Evolutionary conservation across 2,797 vertebrate genomes (phyloP).

Genomic region (Sebastes umbrosus): DNA sequence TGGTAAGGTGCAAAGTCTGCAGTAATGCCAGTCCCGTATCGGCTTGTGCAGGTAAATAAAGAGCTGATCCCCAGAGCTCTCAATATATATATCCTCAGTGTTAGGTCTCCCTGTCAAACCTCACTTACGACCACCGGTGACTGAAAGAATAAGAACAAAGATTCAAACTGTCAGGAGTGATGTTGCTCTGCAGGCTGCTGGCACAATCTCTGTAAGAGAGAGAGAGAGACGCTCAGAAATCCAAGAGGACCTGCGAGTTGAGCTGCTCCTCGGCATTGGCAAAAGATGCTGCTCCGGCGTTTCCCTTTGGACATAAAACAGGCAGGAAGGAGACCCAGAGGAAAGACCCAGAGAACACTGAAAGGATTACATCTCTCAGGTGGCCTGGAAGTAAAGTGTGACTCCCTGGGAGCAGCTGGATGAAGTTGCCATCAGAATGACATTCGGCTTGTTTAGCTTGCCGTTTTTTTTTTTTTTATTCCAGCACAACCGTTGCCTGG

Average conservation of each 20-base stretch:
- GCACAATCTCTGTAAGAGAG: constrained; percentile 32
- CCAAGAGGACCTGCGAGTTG: constrained; percentile 48
- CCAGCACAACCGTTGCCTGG: not conserved
- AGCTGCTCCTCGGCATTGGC: constrained; percentile 36
- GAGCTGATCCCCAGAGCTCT: constrained; percentile 33
- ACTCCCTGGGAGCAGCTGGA: constrained; percentile 16
- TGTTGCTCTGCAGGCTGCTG: constrained; percentile 37
- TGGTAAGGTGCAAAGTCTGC: constrained; percentile 10
- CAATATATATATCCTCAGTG: constrained; percentile 16
- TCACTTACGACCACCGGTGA: constrained; percentile 15
- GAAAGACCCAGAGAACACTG: constrained; percentile 17
- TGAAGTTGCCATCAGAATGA: constrained; percentile 4
- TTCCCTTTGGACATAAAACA: constrained; percentile 41
- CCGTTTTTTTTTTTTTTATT: not conserved
- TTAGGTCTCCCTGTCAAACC: constrained; percentile 40
- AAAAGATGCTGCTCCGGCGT: constrained; percentile 26
- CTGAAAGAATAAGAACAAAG: constrained; percentile 41
- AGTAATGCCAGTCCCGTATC: constrained; percentile 8
- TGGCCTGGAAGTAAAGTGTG: constrained; percentile 23
- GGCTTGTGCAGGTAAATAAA: constrained; percentile 36
- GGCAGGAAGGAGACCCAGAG: constrained; percentile 27
- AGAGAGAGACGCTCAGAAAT: constrained; percentile 29
- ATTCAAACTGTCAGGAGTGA: constrained; percentile 25
- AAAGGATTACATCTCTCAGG: constrained; percentile 43
- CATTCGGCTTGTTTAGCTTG: constrained; percentile 22